Base-by-base conservation (phyloP, 2,888 invertebrate species). In the Acheta domesticus region DNA sequence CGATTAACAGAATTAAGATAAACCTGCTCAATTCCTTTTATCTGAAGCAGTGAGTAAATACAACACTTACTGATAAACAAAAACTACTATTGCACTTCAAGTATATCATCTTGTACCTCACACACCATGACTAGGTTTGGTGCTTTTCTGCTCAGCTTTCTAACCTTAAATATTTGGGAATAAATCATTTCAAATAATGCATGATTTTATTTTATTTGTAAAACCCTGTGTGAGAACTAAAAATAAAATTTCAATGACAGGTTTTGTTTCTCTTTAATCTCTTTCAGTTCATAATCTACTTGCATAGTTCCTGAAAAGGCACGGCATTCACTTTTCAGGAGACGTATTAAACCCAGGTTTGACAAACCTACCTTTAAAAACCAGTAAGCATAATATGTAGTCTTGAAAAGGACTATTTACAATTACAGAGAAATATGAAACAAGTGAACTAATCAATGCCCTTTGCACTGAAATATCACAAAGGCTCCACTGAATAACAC, bases 391-490 rank as follows among this genome's bases (percentile, higher is more conserved):
- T 14, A 19, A 62, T 62, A 62, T n/a, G 14, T 62, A 62, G 14
- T 14, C 62, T 62, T n/a, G 62, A 62, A 14, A 19, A 62, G 62
- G 36, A 36, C 62, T 62, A 62, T 62, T 62, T 62, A 62, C 62
- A 62, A 62, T 36, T 36, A 12, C 16, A 62, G 62, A 62, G 62
- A 19, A 62, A 19, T 14, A 14, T 19, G n/a, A 62, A 62, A 62
- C 62, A n/a, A n/a, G 62, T 14, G n/a, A 62, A 62, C 62, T 62
- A 62, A 62, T n/a, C 62, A 62, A 62, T 11, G 14, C 14, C 62
- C 62, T 62, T n/a, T 62, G 62, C 62, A 62, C 62, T n/a, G 16
- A 36, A 62, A 62, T 62, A 62, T 62, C 62, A 62, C 62, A 62
- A 62, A 62, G 62, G 62, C n/a, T 62, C n/a, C n/a, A n/a, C 62